These are phyloP conservation scores for Drosophila antonietae DNA, from an alignment of 2,888 invertebrate species.

Conservation along the genomic window DNA sequence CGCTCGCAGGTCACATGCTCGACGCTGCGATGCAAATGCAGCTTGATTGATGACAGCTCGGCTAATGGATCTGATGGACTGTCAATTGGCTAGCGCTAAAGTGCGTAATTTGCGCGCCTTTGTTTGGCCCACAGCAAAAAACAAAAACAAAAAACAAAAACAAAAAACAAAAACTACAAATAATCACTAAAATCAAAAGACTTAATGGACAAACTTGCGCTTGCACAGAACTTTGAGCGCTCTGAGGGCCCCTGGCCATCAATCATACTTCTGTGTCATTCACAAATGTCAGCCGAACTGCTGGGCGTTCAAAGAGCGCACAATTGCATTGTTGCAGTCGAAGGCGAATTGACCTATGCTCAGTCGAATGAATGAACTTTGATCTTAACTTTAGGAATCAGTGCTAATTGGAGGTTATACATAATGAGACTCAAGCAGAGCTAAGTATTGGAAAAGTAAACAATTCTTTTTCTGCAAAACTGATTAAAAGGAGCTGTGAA, in stretches of 20 bases:
- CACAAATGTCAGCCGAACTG: conserved; percentile 20
- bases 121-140: conserved; percentile 13
- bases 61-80: conserved; percentile 36
- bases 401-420: background rate
- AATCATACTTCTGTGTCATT: conserved; percentile 41
- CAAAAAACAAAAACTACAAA: background rate
- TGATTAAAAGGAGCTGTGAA: too few species aligned
- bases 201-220: conserved; percentile 58
- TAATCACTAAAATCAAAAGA: conserved; percentile 53
- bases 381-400: conserved; percentile 1
- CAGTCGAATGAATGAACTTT: background rate
- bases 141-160: background rate
- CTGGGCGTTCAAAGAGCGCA: conserved; percentile 32
- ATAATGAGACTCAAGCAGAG: background rate
- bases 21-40: conserved; percentile 63
- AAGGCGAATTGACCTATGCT: background rate
- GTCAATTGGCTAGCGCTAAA: conserved; percentile 60
- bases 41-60: conserved; percentile 63
- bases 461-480: too few species aligned
- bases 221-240: conserved; percentile 16
- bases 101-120: conserved; percentile 52
- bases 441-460: too few species aligned
- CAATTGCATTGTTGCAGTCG: background rate
- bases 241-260: conserved; percentile 38
- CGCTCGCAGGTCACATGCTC: conserved; percentile 44